Percentiles rank a stretch among this genome's conserved stretches.
These are phyloP conservation scores for Calvadosia cruxmelitensis DNA, from an alignment of 30 jellyfish, hydroid and myxozoan species.

Conservation along the genomic window DNA sequence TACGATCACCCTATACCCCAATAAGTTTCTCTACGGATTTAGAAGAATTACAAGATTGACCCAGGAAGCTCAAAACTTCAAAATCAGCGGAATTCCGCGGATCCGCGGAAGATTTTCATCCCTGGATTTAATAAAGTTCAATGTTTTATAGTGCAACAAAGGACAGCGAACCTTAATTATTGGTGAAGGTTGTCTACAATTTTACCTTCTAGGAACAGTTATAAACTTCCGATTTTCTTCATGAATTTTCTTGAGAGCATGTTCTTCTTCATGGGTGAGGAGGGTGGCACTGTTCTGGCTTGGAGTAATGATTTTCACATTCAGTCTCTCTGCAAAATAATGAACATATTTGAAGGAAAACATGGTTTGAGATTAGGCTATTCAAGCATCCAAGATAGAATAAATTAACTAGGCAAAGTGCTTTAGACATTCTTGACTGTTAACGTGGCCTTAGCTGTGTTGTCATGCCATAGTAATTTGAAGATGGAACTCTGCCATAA, in stretches of 20 bases:
- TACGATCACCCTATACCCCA: background rate
- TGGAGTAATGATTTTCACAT: constrained; percentile 55
- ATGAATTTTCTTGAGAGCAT: constrained; percentile 35
- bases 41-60: too few relatives aligned
- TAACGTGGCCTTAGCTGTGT: too few relatives aligned
- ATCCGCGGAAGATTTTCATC: too few relatives aligned
- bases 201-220: constrained; percentile 83
- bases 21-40: too few relatives aligned
- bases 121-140: too few relatives aligned
- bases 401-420: too few relatives aligned
- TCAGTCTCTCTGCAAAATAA: constrained; percentile 45
- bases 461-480: too few relatives aligned
- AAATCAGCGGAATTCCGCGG: too few relatives aligned
- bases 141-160: background rate
- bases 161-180: background rate
- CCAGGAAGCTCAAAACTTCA: too few relatives aligned
- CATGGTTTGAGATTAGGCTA: background rate
- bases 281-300: constrained; percentile 54
- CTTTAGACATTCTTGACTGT: too few relatives aligned
- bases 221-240: constrained; percentile 48
- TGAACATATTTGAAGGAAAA: background rate
- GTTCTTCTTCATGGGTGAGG: constrained; percentile 57
- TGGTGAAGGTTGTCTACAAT: too few relatives aligned
- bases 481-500: too few relatives aligned
- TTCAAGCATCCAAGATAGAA: background rate